These are phyloP conservation scores for Allophyes oxyacanthae DNA, from an alignment of 2,888 invertebrate genomes.

Conservation along the genomic window DNA sequence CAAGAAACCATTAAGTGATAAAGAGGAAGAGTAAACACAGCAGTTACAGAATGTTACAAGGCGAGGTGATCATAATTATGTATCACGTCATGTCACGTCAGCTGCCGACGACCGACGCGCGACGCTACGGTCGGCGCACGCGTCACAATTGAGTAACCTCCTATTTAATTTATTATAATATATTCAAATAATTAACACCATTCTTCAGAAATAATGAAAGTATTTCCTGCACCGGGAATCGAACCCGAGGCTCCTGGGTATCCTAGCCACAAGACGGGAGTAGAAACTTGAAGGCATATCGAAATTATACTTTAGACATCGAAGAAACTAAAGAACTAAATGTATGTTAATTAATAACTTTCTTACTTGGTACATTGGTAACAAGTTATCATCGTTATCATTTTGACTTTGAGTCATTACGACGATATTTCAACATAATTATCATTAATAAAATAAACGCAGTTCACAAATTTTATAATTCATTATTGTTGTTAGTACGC, in stretches of 20 bases:
- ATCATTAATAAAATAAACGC: too few species aligned
- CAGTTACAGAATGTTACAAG: constrained; percentile 14
- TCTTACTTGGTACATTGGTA: too few species aligned
- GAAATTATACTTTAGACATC: background rate
- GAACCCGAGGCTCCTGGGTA: constrained; percentile 93
- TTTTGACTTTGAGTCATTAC: too few species aligned
- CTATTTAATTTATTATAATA: background rate
- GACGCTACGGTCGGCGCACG: too few species aligned
- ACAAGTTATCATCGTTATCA: too few species aligned
- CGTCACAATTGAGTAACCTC: too few species aligned
- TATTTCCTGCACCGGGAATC: constrained; percentile 92
- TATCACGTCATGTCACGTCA: constrained; percentile 23
- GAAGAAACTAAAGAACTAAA: too few species aligned
- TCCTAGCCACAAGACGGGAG: constrained; percentile 92
- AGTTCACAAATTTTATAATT: too few species aligned
- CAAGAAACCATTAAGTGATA: background rate
- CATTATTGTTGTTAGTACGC: too few species aligned
- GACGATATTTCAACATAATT: too few species aligned
- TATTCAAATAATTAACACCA: background rate
- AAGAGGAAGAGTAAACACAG: constrained; percentile 22
- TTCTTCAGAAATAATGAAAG: constrained; percentile 10
- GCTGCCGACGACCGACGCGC: constrained; percentile 6
- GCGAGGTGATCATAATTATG: constrained; percentile 7
- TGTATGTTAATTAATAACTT: too few species aligned
- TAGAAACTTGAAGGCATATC: too few species aligned